These are phyloP conservation scores for Liolophura sinensis DNA, from an alignment of 1,140 invertebrate genomes.

Conservation along the genomic window DNA sequence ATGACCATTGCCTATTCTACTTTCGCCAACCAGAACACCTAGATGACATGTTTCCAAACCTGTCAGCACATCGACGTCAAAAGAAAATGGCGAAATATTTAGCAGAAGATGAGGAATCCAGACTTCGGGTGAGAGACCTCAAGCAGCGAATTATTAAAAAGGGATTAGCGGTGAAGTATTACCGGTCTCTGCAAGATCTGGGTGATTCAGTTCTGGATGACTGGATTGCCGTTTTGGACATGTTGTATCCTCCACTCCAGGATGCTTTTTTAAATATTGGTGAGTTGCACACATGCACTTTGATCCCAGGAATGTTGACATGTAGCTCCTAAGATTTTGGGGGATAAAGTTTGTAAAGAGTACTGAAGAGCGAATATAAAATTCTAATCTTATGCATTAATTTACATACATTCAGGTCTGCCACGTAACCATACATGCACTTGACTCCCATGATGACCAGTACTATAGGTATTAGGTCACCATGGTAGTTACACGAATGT, in stretches of 20 bases:
- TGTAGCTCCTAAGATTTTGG: too few species aligned
- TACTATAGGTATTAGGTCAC: too few species aligned
- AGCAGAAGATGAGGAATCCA: constrained; percentile 43
- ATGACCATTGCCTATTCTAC: constrained; percentile 45
- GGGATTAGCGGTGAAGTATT: constrained; percentile 53
- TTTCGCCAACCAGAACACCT: constrained; percentile 53
- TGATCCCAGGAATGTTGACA: too few species aligned
- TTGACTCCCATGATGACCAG: too few species aligned
- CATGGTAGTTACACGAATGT: too few species aligned
- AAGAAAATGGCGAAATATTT: constrained; percentile 17
- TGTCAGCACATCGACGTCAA: constrained; percentile 26
- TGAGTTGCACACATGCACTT: too few species aligned
- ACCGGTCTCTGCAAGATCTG: constrained; percentile 43
- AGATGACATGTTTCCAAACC: constrained; percentile 36
- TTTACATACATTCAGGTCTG: too few species aligned
- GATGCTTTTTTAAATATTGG: too few species aligned
- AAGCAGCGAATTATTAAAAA: constrained; percentile 55
- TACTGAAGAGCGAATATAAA: too few species aligned
- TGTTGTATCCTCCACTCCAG: constrained; percentile 39
- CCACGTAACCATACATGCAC: too few species aligned
- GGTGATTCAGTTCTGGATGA: constrained; percentile 45
- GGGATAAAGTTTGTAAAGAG: too few species aligned
- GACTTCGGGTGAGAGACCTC: constrained; percentile 44
- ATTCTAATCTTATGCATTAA: too few species aligned
- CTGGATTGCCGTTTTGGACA: constrained; percentile 50